phyloP scores from a whole-genome alignment of 2,888 invertebrate genomes.

The Pheosia tremula region DNA sequence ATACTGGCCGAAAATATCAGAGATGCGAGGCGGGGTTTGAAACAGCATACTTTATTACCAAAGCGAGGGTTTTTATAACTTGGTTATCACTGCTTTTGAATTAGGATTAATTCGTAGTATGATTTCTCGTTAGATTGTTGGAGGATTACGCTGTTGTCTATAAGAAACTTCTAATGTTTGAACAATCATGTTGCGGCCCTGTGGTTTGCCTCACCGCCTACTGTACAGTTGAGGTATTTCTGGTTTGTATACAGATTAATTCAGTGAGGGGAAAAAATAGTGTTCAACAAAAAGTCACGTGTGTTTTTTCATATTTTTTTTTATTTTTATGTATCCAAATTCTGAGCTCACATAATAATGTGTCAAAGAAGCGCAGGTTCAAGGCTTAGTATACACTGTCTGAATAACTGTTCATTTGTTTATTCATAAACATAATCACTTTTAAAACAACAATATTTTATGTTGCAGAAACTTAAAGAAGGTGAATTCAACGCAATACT shows the following conservation, averaged over 20 bases:
- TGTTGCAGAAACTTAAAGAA: slow-evolving; percentile 29
- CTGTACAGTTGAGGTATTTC: slow-evolving; percentile 25
- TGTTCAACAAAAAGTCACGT: no score
- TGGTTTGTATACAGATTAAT: background rate
- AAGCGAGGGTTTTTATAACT: no score
- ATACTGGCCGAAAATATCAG: no score
- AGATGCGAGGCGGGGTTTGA: no score
- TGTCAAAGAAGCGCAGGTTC: no score
- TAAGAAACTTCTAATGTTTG: slow-evolving; percentile 61
- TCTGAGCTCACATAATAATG: no score
- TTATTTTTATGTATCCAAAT: no score
- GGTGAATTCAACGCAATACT: slow-evolving; percentile 31
- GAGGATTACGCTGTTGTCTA: slow-evolving; percentile 54
- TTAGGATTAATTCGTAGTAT: background rate
- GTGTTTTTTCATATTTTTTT: no score
- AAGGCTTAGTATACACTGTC: no score
- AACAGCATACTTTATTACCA: no score
- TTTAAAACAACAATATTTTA: background rate
- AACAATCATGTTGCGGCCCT: slow-evolving; percentile 53
- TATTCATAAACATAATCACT: no score
- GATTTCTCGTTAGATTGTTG: slow-evolving; percentile 49
- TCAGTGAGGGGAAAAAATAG: background rate
- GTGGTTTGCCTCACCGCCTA: slow-evolving; percentile 61
- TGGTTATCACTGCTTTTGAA: background rate
- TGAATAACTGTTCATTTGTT: no score